phyloP scores from a whole-genome alignment of 2,797 vertebrate species.

The Manis crassicaudata region DNA sequence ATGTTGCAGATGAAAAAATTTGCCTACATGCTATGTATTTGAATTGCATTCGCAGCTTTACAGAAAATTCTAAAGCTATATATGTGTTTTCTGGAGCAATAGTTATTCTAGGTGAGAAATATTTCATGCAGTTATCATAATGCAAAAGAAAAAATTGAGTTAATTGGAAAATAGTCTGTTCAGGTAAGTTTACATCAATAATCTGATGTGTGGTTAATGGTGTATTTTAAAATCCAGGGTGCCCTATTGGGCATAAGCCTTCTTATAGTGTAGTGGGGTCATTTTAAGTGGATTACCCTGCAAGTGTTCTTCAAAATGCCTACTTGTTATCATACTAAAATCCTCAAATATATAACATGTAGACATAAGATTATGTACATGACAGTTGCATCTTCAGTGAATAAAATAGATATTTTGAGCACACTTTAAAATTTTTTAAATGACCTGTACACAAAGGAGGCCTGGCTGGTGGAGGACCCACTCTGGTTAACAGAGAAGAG shows the following conservation, averaged over 20 bases:
- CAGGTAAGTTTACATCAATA: not conserved
- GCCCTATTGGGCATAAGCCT: not conserved
- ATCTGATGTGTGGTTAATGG: not conserved
- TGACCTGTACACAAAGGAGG: not conserved
- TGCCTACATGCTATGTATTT: not conserved
- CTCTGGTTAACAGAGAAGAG: not conserved
- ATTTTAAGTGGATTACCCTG: not conserved
- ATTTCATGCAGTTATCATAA: not conserved
- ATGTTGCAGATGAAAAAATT: not conserved
- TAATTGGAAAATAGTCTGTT: slow-evolving; percentile 17
- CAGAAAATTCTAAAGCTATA: slow-evolving; percentile 8
- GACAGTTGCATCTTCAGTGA: not conserved
- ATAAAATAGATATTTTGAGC: not conserved
- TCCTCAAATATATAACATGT: not conserved
- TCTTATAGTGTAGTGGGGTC: not conserved
- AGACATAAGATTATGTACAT: not conserved
- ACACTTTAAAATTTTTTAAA: not conserved
- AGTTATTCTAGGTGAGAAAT: slow-evolving; percentile 31
- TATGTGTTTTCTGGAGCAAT: slow-evolving; percentile 16
- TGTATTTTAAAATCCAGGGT: not conserved
- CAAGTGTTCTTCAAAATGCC: not conserved
- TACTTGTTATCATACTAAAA: not conserved
- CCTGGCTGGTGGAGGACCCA: not conserved
- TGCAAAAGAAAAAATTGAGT: not conserved
- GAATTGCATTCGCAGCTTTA: slow-evolving; percentile 4